Evolutionary conservation across 2,888 invertebrate genomes (phyloP), one percentile per base, ranked within the genome.

Genomic region (Synergus laeviventris): DNA sequence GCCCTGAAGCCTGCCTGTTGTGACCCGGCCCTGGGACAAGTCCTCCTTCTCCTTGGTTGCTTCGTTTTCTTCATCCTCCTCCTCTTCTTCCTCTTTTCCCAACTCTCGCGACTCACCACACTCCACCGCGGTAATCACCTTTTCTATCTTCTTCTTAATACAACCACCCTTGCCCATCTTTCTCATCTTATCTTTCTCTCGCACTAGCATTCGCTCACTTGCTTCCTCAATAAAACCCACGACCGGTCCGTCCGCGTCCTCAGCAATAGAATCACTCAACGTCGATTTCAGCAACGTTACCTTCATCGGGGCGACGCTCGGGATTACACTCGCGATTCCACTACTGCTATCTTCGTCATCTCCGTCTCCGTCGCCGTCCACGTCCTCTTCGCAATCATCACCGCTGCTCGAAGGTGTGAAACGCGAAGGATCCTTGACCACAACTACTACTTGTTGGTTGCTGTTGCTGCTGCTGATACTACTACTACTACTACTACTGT

Each of bases 1-100:
- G 79, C 83, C 83, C 80, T 83, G 84, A 79, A 70, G 49, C n/a
- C 70, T 45, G 16, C 45, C n/a, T 49, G 70, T 42, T 31, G 24
- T 21, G 39, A 45, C 66, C 56, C 76, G 70, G 54, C 81, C 77
- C 75, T 75, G 42, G 16, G 36, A 59, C 64, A 39, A 60, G 59
- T 31, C 49, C 45, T 74, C 74, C 76, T 42, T 73, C 59, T 74
- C 64, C 81, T 74, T 78, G 73, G 66, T 74, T 36, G 75, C 61
- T 14, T 80, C 77, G 31, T 31, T 31, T 64, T 79, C 79, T 62
- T 76, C 83, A 75, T 78, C 78, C 59, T 78, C 81, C 61, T 73
- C 76, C 54, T 78, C 76, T 18, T 74, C 74, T 70, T 73, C 75
- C 21, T 61, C 78, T 74, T 59, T 74, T 73, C 70, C 78, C 73